Conservation (phyloP, 1,140 invertebrate genomes). For the Chelonus insularis region DNA sequence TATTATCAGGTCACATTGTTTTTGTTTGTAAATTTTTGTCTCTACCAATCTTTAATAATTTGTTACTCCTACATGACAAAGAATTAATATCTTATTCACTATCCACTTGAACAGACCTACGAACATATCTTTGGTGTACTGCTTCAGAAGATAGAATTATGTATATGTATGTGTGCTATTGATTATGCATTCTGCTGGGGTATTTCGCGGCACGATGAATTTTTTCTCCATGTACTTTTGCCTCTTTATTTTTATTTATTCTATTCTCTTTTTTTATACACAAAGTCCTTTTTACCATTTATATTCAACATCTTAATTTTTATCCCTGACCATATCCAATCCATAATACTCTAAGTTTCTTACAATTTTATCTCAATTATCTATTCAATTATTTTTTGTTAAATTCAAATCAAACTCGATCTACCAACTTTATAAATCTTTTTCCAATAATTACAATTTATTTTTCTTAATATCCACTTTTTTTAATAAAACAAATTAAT, state of each 20-base stretch:
- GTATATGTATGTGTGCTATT: slow-evolving; percentile 37
- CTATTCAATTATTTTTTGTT: no score
- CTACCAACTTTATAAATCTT: no score
- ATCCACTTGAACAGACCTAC: slow-evolving; percentile 38
- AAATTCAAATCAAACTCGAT: no score
- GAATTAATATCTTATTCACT: slow-evolving; percentile 29
- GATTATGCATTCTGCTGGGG: slow-evolving; percentile 39
- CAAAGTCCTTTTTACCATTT: no score
- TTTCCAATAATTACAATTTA: background rate
- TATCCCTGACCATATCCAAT: background rate
- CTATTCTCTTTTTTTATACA: background rate
- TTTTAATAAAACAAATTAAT: slow-evolving; percentile 12
- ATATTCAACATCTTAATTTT: background rate
- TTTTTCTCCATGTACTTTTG: slow-evolving; percentile 20
- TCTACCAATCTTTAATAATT: background rate
- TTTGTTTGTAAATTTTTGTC: slow-evolving; percentile 26
- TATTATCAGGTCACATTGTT: slow-evolving; percentile 33
- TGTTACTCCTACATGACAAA: slow-evolving; percentile 17
- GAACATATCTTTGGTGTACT: slow-evolving; percentile 52
- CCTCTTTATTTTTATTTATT: slow-evolving; percentile 10
- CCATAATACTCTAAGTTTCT: no score
- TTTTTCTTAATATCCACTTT: background rate
- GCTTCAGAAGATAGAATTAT: slow-evolving; percentile 36
- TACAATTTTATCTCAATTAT: no score
- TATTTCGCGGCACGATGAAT: slow-evolving; percentile 35